Percentiles rank a stretch among this genome's conserved stretches.
Conservation (phyloP, 2,888 invertebrate species). For the Tyria jacobaeae region DNA sequence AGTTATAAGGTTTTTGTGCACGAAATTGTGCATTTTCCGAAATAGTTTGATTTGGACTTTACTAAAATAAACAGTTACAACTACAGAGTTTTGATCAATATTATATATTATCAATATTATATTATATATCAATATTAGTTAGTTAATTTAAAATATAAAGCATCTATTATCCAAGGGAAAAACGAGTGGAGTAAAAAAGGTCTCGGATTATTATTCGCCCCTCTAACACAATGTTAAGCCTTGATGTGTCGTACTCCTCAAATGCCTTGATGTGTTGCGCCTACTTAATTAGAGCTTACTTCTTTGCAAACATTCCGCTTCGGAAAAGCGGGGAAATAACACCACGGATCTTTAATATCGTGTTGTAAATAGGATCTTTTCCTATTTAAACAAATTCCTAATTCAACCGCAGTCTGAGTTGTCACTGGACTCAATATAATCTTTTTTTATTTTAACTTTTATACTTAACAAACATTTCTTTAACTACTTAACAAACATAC, state of each 20-base stretch:
- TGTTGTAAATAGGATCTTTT: not conserved
- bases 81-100: too few relatives aligned
- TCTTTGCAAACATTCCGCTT: conserved; percentile 42
- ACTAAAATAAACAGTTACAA: too few relatives aligned
- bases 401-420: not conserved
- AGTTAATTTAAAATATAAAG: conserved; percentile 19
- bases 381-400: not conserved
- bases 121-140: too few relatives aligned
- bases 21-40: too few relatives aligned
- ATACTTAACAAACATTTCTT: too few relatives aligned
- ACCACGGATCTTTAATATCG: not conserved
- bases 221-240: conserved; percentile 39
- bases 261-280: conserved; percentile 44
- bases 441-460: too few relatives aligned
- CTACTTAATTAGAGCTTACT: conserved; percentile 48
- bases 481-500: too few relatives aligned
- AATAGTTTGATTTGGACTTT: too few relatives aligned
- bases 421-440: conserved; percentile 2
- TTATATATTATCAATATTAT: too few relatives aligned
- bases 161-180: conserved; percentile 12
- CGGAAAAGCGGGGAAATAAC: conserved; percentile 29
- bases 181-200: conserved; percentile 15
- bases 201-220: conserved; percentile 36
- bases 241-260: conserved; percentile 36
- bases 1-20: too few relatives aligned